These are phyloP conservation scores for Clostera curtula DNA, from an alignment of 2,888 invertebrate genomes.

Conservation along the genomic window DNA sequence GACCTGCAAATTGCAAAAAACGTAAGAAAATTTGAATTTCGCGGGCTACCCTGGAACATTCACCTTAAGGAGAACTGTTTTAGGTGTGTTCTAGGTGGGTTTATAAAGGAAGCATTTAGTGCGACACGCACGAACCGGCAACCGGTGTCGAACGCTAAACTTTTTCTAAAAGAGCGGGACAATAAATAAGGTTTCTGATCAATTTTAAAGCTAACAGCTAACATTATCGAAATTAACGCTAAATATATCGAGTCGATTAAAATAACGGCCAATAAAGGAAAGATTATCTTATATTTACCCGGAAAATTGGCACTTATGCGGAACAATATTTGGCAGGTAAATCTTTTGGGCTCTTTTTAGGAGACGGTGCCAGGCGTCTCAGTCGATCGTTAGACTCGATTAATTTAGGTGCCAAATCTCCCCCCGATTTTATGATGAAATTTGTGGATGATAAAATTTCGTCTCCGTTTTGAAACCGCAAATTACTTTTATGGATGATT, in stretches of 20 bases:
- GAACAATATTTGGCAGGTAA: constrained; percentile 17
- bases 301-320: constrained; percentile 17
- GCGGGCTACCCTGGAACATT: too few relatives aligned
- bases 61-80: too few relatives aligned
- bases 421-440: constrained; percentile 28
- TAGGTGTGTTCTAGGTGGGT: too few relatives aligned
- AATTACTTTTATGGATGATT: constrained; percentile 20
- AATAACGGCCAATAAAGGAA: constrained; percentile 10
- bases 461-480: constrained; percentile 22
- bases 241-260: background rate
- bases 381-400: constrained; percentile 25
- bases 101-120: too few relatives aligned
- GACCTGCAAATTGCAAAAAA: too few relatives aligned
- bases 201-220: too few relatives aligned
- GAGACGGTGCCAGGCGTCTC: constrained; percentile 17
- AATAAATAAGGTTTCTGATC: too few relatives aligned
- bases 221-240: too few relatives aligned
- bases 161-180: too few relatives aligned
- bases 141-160: too few relatives aligned
- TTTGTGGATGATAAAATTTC: constrained; percentile 30
- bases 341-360: constrained; percentile 16
- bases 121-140: too few relatives aligned
- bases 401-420: constrained; percentile 22
- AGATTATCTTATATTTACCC: constrained; percentile 14
- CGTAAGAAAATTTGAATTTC: too few relatives aligned